Evolutionary conservation across 2,113 vertebrate genomes (phyloP), one percentile per base, ranked within the genome.

Genomic region (Cepphus grylle): DNA sequence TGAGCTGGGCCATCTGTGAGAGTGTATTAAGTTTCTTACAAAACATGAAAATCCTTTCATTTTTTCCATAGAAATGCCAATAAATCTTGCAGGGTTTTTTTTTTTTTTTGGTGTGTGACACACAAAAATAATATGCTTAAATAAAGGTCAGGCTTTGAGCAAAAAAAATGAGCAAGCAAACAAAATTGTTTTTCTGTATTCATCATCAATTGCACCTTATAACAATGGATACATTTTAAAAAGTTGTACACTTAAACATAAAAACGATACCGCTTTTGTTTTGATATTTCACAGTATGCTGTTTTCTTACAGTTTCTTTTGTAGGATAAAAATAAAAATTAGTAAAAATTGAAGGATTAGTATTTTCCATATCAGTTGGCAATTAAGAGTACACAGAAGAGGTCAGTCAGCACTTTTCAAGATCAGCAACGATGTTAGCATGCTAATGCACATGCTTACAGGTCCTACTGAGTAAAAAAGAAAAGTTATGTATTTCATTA

Each of bases 1-100:
- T 98, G 97, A 98, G 97, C 97, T 96, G 72, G 91, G 89, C 98
- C 98, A 98, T 98, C 98, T 98, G 98, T 96, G 97, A 97, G 88
- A 82, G 55, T 72, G 94, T 96, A 97, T 97, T 96, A 97, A 95
- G 95, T 94, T 97, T 97, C 97, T 90, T 93, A 95, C 71, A 97
- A 96, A 98, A 97, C 84, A 92, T 69, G 92, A 96, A 93, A 92
- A 96, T 94, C 76, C 84, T 90, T 97, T 95, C 87, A 40, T 94
- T 97, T 96, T 97, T 95, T 92, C 34, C 59, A 94, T 77, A 81
- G 87, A 94, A 97, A 97, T 0, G 67, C 85, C 91, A 97, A 97
- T 96, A 97, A 96, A 97, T 84, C 73, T 93, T 95, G 72, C 71
- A 81, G 34, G 42, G 15, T 1, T 73, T 47, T 30, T 89, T n/a